These are phyloP conservation scores for Vanacampus margaritifer DNA, from an alignment of 2,113 vertebrate genomes.

Conservation along the genomic window DNA sequence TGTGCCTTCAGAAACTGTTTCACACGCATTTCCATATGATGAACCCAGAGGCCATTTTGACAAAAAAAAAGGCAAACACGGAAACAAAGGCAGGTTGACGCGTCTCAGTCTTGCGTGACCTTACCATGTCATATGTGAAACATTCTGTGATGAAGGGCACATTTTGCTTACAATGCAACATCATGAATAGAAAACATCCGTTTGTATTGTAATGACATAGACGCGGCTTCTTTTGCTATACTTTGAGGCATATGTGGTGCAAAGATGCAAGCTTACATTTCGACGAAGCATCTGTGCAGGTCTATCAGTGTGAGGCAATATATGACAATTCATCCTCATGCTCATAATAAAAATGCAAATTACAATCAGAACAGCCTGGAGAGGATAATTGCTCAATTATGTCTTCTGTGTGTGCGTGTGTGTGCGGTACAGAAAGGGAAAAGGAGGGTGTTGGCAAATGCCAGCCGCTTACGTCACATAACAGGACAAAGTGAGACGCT, in stretches of 20 bases:
- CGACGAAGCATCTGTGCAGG: constrained; percentile 56
- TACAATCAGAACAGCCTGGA: constrained; percentile 62
- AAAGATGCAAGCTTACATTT: constrained; percentile 15
- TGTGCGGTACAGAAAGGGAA: constrained; percentile 4
- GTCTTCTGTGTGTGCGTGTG: neutral
- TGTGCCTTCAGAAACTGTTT: constrained; percentile 28
- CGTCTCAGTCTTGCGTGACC: constrained; percentile 10
- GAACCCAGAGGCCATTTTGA: constrained; percentile 30
- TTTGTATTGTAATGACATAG: constrained; percentile 24
- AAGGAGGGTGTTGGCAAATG: constrained; percentile 9
- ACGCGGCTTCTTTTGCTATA: neutral
- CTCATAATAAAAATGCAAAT: constrained; percentile 70
- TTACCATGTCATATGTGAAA: constrained; percentile 3
- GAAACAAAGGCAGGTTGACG: constrained; percentile 6
- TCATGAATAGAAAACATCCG: constrained; percentile 37
- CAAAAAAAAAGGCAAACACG: constrained; percentile 17
- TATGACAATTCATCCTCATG: constrained; percentile 42
- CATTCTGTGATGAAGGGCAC: constrained; percentile 9
- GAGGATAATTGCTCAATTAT: constrained; percentile 72
- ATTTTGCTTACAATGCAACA: constrained; percentile 11
- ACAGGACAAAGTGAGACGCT: constrained; percentile 15
- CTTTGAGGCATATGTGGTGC: neutral
- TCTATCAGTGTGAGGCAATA: constrained; percentile 44
- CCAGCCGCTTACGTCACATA: constrained; percentile 39
- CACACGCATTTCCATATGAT: constrained; percentile 46